Conservation (phyloP, 1,140 invertebrate genomes). For the Drosophila busckii region DNA sequence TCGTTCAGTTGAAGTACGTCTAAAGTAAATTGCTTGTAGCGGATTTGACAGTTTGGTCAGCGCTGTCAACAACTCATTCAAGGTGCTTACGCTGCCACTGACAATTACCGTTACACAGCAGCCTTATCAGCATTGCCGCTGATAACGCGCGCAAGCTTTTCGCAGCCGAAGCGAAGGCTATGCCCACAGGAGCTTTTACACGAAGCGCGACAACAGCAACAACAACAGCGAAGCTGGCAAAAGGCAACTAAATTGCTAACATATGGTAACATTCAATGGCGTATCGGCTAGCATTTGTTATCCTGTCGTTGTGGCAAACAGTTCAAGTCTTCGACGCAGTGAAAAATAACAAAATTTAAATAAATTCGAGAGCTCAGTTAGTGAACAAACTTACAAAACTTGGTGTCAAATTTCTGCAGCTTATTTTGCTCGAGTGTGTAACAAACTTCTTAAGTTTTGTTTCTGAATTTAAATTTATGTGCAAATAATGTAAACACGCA, state of each 20-base stretch:
- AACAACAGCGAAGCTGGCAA: neutral
- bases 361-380: too few relatives aligned
- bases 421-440: too few relatives aligned
- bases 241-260: slow-evolving; percentile 44
- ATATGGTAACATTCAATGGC: slow-evolving; percentile 65
- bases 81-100: too few relatives aligned
- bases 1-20: slow-evolving; percentile 13
- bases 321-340: slow-evolving; percentile 24
- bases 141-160: slow-evolving; percentile 30
- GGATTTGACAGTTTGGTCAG: too few relatives aligned
- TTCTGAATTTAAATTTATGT: too few relatives aligned
- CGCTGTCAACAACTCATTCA: too few relatives aligned
- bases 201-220: neutral
- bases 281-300: slow-evolving; percentile 59
- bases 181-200: slow-evolving; percentile 31
- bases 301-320: slow-evolving; percentile 69
- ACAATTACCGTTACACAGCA: slow-evolving; percentile 6
- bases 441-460: too few relatives aligned
- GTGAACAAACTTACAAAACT: too few relatives aligned
- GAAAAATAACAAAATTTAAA: too few relatives aligned
- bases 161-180: slow-evolving; percentile 2
- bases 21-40: neutral
- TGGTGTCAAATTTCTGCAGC: too few relatives aligned
- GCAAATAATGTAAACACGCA: too few relatives aligned
- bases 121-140: slow-evolving; percentile 24